phyloP scores from a whole-genome alignment of 1,140 invertebrate genomes.

The Pogonomyrmex californicus region DNA sequence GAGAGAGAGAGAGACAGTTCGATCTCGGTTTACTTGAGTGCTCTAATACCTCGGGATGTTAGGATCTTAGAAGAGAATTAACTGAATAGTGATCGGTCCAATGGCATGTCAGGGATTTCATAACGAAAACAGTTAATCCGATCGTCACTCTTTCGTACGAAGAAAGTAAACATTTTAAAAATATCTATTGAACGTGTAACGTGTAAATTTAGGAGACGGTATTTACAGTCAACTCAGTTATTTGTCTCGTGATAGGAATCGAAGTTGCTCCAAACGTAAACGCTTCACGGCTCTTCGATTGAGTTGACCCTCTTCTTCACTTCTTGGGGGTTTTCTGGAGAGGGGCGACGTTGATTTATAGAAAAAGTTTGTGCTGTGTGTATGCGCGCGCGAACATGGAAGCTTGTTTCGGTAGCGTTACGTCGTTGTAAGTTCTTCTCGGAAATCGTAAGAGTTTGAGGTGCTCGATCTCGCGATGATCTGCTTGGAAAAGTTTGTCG shows the following conservation, averaged over 20 bases:
- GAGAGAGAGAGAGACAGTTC: slow-evolving; percentile 59
- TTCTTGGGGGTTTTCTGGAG: slow-evolving; percentile 3
- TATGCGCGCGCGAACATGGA: neutral
- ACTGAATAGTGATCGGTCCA: slow-evolving; percentile 6
- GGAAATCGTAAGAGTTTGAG: slow-evolving; percentile 34
- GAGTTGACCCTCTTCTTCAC: slow-evolving; percentile 34
- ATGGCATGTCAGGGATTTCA: neutral
- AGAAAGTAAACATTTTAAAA: neutral
- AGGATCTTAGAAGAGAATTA: slow-evolving; percentile 57
- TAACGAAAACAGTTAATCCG: neutral
- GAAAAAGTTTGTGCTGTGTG: slow-evolving; percentile 54
- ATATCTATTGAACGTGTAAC: neutral
- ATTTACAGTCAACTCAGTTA: neutral
- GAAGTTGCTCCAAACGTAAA: slow-evolving; percentile 25
- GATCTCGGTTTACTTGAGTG: slow-evolving; percentile 54
- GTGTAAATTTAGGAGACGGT: neutral
- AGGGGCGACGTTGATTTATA: slow-evolving; percentile 57
- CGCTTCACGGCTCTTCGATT: slow-evolving; percentile 36
- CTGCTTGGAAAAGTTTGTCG: slow-evolving; percentile 47
- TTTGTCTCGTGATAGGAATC: slow-evolving; percentile 13
- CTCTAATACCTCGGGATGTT: slow-evolving; percentile 58
- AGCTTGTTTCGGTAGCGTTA: slow-evolving; percentile 56
- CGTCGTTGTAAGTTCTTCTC: slow-evolving; percentile 46
- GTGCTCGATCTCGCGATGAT: slow-evolving; percentile 47
- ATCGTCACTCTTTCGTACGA: neutral